phyloP scores from a whole-genome alignment of 1,140 invertebrate genomes.

The Ostrea edulis region DNA sequence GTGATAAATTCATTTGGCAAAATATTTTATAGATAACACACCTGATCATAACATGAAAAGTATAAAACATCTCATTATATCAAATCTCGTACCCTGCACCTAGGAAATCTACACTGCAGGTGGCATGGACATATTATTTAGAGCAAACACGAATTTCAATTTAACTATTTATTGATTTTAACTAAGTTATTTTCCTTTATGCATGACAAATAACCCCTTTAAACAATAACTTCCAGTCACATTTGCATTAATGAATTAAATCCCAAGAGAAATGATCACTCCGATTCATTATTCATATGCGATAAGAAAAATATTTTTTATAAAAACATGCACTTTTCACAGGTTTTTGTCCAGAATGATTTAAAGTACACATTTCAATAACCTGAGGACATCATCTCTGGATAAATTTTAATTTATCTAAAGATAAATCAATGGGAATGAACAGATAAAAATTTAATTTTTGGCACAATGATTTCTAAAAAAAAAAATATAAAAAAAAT shows the following conservation, averaged over 20 bases:
- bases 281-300: not conserved
- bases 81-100: not conserved
- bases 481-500: no score
- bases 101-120: conserved; percentile 22
- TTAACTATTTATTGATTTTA: conserved; percentile 14
- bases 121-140: not conserved
- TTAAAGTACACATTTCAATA: no score
- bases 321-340: not conserved
- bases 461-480: no score
- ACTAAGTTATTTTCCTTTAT: not conserved
- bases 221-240: not conserved
- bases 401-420: no score
- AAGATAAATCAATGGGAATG: no score
- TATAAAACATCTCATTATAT: not conserved
- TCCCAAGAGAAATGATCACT: not conserved
- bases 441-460: no score
- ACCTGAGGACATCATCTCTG: no score
- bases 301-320: not conserved
- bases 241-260: not conserved
- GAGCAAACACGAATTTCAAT: conserved; percentile 3
- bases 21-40: not conserved
- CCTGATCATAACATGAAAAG: conserved; percentile 23
- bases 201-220: not conserved
- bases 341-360: not conserved
- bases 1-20: conserved; percentile 21